Conservation (phyloP, 2,113 vertebrate species). For the Vimba vimba region DNA sequence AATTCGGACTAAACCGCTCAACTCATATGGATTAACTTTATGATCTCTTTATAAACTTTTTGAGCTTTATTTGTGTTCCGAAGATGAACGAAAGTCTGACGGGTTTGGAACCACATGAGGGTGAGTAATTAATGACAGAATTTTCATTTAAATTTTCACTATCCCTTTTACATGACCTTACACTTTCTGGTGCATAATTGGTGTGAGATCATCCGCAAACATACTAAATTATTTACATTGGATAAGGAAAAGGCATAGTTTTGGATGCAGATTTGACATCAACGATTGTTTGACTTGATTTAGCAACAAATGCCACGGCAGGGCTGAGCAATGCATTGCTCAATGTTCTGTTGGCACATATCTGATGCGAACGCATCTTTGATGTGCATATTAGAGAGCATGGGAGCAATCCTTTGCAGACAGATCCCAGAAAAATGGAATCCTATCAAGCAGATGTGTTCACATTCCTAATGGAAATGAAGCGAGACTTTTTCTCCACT, state of each 20-base stretch:
- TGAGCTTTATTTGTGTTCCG: no score
- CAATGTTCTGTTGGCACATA: neutral
- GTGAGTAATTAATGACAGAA: no score
- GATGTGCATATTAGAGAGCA: conserved; percentile 14
- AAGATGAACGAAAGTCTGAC: no score
- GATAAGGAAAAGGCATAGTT: neutral
- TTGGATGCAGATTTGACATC: neutral
- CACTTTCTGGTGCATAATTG: neutral
- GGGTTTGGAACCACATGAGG: no score
- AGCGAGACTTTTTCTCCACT: neutral
- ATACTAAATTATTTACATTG: neutral
- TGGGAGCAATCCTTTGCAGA: neutral
- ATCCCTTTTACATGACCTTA: neutral
- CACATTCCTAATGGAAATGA: neutral
- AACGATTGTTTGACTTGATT: neutral
- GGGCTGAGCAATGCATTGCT: neutral
- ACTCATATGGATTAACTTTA: no score
- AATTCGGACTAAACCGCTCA: no score
- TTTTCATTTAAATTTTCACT: no score
- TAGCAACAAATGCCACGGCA: conserved; percentile 8
- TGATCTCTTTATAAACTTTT: no score
- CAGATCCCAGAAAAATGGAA: neutral
- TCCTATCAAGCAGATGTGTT: neutral
- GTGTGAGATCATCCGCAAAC: neutral
- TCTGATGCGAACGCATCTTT: neutral